A percentile compares a stretch with the other conserved stretches of the same genome.
Evolutionary conservation across 2,113 vertebrate species (phyloP).

Genomic region (Microtus montanus): DNA sequence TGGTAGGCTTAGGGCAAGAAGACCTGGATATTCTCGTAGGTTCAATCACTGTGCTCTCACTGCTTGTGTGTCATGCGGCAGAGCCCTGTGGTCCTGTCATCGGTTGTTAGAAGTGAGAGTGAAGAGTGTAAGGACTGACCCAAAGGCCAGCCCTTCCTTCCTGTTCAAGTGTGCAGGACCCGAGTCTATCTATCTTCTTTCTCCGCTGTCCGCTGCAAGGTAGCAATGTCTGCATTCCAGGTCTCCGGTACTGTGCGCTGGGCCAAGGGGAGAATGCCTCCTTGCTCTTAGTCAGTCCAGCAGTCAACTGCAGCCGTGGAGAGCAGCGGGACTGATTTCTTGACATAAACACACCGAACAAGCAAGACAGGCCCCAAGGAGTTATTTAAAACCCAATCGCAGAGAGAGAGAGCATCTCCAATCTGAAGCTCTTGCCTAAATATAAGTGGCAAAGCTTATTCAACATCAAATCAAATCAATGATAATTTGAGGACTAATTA

Average conservation of each 20-base stretch:
- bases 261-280: slow-evolving; percentile 52
- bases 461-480: slow-evolving; percentile 90
- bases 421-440: slow-evolving; percentile 84
- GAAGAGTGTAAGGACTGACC: not conserved
- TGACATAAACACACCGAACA: slow-evolving; percentile 77
- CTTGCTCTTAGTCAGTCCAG: slow-evolving; percentile 74
- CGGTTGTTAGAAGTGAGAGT: not conserved
- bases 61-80: not conserved
- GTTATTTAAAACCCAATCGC: slow-evolving; percentile 81
- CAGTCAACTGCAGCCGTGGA: slow-evolving; percentile 72
- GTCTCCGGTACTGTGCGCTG: not conserved
- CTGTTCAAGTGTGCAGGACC: not conserved
- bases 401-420: slow-evolving; percentile 84
- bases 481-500: slow-evolving; percentile 91
- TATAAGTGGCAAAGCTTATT: slow-evolving; percentile 88
- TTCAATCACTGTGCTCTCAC: not conserved
- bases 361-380: slow-evolving; percentile 74
- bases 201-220: not conserved
- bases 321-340: slow-evolving; percentile 75
- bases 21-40: not conserved
- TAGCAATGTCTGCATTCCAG: not conserved
- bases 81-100: not conserved
- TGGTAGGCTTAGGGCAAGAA: too few species aligned
- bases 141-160: accelerated
- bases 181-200: accelerated